Percentiles rank a stretch among this genome's conserved stretches.
phyloP scores from a whole-genome alignment of 2,797 vertebrate genomes.

The Scomberomorus guttatus region DNA sequence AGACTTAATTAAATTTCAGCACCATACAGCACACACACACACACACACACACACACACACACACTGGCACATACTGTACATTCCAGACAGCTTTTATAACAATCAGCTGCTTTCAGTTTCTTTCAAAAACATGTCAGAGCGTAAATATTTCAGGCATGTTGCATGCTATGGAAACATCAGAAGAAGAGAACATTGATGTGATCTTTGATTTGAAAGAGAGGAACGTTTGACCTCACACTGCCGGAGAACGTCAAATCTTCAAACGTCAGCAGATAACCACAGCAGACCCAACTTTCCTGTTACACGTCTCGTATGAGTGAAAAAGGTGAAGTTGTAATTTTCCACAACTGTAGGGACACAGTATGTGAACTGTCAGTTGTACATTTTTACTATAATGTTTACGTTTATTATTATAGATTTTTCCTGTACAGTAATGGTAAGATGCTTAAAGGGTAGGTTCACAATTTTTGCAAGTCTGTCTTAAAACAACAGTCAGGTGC shows the following conservation, averaged over 20 bases:
- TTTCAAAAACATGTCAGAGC: background rate
- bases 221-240: slow-evolving; percentile 6
- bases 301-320: background rate
- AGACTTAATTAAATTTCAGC: slow-evolving; percentile 17
- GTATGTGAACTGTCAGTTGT: background rate
- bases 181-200: background rate
- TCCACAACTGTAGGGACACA: background rate
- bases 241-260: background rate
- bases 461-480: too few relatives aligned
- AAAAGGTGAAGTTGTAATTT: background rate
- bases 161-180: background rate
- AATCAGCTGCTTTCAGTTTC: slow-evolving; percentile 8
- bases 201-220: background rate
- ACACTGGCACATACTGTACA: background rate
- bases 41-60: background rate
- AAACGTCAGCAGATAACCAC: background rate
- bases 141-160: slow-evolving; percentile 20
- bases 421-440: background rate
- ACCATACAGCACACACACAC: background rate
- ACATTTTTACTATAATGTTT: too few relatives aligned
- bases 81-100: background rate
- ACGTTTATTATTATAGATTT: too few relatives aligned
- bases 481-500: too few relatives aligned
- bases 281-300: slow-evolving; percentile 16
- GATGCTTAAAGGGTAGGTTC: background rate